Evolutionary conservation across 2,797 vertebrate species (phyloP).

Genomic region (Sebastes taczanowskii): DNA sequence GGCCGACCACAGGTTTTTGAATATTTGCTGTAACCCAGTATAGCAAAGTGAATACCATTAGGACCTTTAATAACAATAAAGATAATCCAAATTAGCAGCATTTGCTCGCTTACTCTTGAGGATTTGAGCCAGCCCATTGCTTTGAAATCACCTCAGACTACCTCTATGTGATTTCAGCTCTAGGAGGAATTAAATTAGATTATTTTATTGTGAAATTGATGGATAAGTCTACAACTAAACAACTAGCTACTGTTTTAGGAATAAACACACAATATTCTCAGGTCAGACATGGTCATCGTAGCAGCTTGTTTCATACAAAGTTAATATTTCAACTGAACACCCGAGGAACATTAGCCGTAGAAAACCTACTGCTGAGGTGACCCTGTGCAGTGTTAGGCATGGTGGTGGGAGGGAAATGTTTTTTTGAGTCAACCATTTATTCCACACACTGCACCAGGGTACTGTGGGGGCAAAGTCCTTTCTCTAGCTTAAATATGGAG

Average conservation of each 20-base stretch:
- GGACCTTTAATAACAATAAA: background rate
- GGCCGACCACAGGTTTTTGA: background rate
- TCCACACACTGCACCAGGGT: constrained; percentile 27
- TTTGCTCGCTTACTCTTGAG: background rate
- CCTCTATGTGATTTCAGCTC: background rate
- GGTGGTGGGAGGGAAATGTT: constrained; percentile 33
- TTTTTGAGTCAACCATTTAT: constrained; percentile 62
- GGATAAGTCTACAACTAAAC: background rate
- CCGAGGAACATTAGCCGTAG: constrained; percentile 7
- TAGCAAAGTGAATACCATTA: background rate
- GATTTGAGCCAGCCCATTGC: background rate
- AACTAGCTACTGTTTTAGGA: background rate
- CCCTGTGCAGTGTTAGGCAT: constrained; percentile 1
- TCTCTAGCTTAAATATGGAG: constrained; percentile 43
- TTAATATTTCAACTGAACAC: constrained; percentile 20
- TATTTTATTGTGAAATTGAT: background rate
- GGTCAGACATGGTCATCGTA: constrained; percentile 24
- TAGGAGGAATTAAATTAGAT: background rate
- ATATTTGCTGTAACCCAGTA: background rate
- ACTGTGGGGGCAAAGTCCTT: constrained; percentile 51
- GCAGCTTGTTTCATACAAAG: constrained; percentile 11
- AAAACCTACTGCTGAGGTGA: constrained; percentile 19
- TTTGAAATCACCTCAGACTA: background rate
- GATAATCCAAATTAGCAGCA: background rate
- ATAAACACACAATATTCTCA: background rate